phyloP scores from a whole-genome alignment of 23 tunicate species.

The Ciona savignyi region DNA sequence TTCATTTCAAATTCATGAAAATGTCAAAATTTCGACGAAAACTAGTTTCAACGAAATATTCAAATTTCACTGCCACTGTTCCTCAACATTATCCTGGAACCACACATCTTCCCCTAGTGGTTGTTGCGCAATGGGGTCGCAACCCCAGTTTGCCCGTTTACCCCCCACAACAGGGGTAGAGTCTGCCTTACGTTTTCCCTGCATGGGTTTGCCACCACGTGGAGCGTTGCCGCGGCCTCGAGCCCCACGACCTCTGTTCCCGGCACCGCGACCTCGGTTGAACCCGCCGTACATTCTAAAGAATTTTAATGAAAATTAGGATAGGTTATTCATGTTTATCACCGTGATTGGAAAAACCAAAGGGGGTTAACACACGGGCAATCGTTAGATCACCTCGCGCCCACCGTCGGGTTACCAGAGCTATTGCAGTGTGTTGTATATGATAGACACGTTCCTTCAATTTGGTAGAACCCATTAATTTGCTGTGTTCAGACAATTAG shows the following conservation, averaged over 20 bases:
- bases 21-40: background rate
- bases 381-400: no score
- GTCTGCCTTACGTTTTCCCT: slow-evolving; percentile 70
- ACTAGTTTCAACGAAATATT: background rate
- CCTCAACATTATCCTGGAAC: slow-evolving; percentile 45
- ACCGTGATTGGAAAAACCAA: background rate
- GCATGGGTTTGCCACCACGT: slow-evolving; percentile 24
- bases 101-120: slow-evolving; percentile 49
- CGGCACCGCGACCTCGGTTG: slow-evolving; percentile 27
- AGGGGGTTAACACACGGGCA: no score
- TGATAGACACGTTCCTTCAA: no score
- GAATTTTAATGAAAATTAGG: background rate
- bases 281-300: slow-evolving; percentile 34
- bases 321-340: background rate
- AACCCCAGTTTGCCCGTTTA: slow-evolving; percentile 53
- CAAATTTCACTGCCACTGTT: slow-evolving; percentile 29
- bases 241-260: slow-evolving; percentile 1
- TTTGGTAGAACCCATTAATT: no score
- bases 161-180: slow-evolving; percentile 21
- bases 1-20: background rate
- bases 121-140: slow-evolving; percentile 76
- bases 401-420: no score
- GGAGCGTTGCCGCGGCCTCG: slow-evolving; percentile 8
- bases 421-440: no score
- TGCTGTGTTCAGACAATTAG: no score